Percentiles rank a stretch among this genome's conserved stretches.
Evolutionary conservation across 2,888 invertebrate species (phyloP).

Genomic region (Cheilosia vernalis): DNA sequence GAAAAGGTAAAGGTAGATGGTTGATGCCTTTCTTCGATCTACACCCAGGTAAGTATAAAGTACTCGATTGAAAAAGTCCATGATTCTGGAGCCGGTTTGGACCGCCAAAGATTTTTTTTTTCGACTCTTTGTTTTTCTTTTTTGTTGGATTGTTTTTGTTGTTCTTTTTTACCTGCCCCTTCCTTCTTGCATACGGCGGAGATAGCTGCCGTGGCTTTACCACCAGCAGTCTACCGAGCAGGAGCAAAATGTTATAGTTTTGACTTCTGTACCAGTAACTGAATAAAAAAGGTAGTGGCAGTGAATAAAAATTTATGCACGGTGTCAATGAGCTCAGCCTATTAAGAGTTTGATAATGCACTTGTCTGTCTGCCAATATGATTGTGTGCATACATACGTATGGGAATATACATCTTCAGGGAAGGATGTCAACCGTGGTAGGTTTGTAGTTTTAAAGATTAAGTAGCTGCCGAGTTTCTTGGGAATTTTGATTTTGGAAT

Average conservation of each 20-base stretch:
- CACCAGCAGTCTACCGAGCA: slow-evolving; percentile 72
- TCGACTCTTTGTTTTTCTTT: slow-evolving; percentile 39
- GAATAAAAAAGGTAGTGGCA: slow-evolving; percentile 75
- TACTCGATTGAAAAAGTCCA: slow-evolving; percentile 56
- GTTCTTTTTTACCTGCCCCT: slow-evolving; percentile 36
- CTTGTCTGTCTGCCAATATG: slow-evolving; percentile 74
- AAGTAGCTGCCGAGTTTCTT: slow-evolving; percentile 64
- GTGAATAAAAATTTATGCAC: slow-evolving; percentile 75
- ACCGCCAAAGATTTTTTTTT: slow-evolving; percentile 72
- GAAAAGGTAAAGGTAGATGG: slow-evolving; percentile 71
- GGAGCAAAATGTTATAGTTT: slow-evolving; percentile 75
- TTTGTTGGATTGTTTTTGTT: slow-evolving; percentile 48
- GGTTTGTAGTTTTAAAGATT: slow-evolving; percentile 68
- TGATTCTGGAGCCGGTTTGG: slow-evolving; percentile 75
- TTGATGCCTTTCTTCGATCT: slow-evolving; percentile 70
- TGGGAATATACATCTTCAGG: slow-evolving; percentile 32
- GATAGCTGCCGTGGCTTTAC: slow-evolving; percentile 64
- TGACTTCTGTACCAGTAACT: slow-evolving; percentile 75
- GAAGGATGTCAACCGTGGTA: slow-evolving; percentile 68
- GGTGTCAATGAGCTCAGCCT: slow-evolving; percentile 75
- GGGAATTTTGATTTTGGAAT: slow-evolving; percentile 31
- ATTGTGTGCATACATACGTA: slow-evolving; percentile 53
- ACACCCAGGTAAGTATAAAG: slow-evolving; percentile 58
- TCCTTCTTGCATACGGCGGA: slow-evolving; percentile 56
- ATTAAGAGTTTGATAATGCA: slow-evolving; percentile 75